phyloP scores from a whole-genome alignment of 2,797 vertebrate genomes.

The Mergus octosetaceus region DNA sequence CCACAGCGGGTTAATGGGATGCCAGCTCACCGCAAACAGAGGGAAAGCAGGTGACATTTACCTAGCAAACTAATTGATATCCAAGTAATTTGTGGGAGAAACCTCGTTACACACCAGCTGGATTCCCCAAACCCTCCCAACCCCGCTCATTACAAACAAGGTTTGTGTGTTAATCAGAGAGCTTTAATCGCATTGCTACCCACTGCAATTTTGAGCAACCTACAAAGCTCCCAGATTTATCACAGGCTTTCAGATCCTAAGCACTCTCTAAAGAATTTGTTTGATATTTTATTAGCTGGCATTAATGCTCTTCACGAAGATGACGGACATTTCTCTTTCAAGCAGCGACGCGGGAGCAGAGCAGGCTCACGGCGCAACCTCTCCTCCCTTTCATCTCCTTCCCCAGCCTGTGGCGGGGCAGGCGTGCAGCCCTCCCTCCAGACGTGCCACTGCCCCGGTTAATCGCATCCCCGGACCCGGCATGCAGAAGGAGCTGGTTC shows the following conservation, averaged over 20 bases:
- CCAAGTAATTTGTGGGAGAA: conserved; percentile 70
- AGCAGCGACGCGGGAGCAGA: not conserved
- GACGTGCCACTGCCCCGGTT: fast-evolving
- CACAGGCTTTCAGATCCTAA: conserved; percentile 10
- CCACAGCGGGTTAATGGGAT: conserved; percentile 13
- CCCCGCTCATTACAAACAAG: conserved; percentile 66
- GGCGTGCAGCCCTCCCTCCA: not conserved
- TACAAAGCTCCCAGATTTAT: not conserved
- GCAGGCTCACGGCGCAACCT: no score
- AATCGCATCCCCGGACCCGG: not conserved
- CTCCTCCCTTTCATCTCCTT: not conserved
- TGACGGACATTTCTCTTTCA: not conserved
- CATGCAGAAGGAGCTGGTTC: not conserved
- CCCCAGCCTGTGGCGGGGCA: fast-evolving
- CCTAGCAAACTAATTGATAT: conserved; percentile 71
- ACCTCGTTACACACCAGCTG: conserved; percentile 67
- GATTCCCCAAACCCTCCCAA: conserved; percentile 66
- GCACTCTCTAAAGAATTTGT: not conserved
- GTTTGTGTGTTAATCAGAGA: conserved; percentile 66
- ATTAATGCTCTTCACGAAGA: not conserved
- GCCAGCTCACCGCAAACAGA: conserved; percentile 30
- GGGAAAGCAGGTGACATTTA: conserved; percentile 68
- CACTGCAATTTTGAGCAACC: not conserved
- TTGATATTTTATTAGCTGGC: not conserved
- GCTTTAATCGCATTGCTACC: conserved; percentile 36